Evolutionary conservation across 2,113 vertebrate species (phyloP).

Genomic region (Phalacrocorax brasilianus): DNA sequence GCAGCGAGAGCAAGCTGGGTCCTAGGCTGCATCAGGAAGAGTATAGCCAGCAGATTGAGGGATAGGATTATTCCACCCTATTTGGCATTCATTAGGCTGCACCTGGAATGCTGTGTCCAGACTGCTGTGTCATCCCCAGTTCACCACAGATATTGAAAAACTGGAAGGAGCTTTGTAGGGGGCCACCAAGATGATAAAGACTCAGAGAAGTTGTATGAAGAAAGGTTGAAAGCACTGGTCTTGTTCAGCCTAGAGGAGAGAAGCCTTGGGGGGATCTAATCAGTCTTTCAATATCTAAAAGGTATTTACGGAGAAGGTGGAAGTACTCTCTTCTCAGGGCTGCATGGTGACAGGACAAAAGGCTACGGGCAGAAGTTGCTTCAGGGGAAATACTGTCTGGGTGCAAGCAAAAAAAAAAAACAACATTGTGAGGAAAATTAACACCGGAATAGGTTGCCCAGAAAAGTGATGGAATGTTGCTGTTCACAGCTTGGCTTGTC

Average conservation of each 20-base stretch:
- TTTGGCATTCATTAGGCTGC: background rate
- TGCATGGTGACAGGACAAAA: background rate
- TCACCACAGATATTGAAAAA: background rate
- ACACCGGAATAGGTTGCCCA: background rate
- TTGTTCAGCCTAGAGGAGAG: background rate
- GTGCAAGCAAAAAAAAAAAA: background rate
- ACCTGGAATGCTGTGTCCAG: background rate
- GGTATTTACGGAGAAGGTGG: background rate
- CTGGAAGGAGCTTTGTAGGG: background rate
- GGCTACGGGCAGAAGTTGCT: background rate
- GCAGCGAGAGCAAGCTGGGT: background rate
- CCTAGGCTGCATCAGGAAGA: background rate
- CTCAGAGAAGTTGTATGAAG: background rate
- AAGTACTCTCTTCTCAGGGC: background rate
- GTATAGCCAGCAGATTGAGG: background rate
- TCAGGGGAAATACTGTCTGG: background rate
- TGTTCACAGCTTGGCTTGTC: background rate
- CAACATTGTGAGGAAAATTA: background rate
- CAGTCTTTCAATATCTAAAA: background rate
- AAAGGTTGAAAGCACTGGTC: background rate
- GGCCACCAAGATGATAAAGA: background rate
- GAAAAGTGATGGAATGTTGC: background rate
- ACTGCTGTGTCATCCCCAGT: background rate
- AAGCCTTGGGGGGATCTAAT: background rate
- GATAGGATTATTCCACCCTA: background rate